Conservation (phyloP, 2,113 vertebrate species). For the Raja brachyura region DNA sequence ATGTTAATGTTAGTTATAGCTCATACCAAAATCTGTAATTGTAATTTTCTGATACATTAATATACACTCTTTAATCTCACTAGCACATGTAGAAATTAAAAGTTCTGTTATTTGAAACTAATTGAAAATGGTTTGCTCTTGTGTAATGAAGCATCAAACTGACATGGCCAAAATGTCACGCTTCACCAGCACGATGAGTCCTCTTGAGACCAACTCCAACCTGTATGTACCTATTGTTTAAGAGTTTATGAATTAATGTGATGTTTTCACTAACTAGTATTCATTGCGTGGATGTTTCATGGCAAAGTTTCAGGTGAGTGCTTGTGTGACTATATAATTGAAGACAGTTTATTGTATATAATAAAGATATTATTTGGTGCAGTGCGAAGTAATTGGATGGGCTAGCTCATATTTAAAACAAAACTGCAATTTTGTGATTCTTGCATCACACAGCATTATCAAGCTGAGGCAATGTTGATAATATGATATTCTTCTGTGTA, state of each 20-base stretch:
- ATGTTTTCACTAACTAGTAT: too few relatives aligned
- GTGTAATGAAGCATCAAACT: background rate
- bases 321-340: too few relatives aligned
- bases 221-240: too few relatives aligned
- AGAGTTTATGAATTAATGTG: too few relatives aligned
- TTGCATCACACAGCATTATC: background rate
- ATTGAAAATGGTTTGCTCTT: background rate
- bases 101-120: background rate
- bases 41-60: background rate
- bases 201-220: background rate
- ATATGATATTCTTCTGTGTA: background rate
- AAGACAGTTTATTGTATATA: too few relatives aligned
- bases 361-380: too few relatives aligned
- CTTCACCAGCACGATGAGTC: background rate
- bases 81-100: background rate
- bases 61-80: background rate
- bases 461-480: background rate
- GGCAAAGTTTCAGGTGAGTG: too few relatives aligned
- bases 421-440: too few relatives aligned
- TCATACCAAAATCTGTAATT: background rate
- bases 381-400: too few relatives aligned
- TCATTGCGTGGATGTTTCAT: too few relatives aligned
- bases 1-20: background rate
- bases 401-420: too few relatives aligned
- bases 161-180: background rate